Conservation (phyloP, 2,113 vertebrate species). For the rat (Rattus norvegicus) region DNA sequence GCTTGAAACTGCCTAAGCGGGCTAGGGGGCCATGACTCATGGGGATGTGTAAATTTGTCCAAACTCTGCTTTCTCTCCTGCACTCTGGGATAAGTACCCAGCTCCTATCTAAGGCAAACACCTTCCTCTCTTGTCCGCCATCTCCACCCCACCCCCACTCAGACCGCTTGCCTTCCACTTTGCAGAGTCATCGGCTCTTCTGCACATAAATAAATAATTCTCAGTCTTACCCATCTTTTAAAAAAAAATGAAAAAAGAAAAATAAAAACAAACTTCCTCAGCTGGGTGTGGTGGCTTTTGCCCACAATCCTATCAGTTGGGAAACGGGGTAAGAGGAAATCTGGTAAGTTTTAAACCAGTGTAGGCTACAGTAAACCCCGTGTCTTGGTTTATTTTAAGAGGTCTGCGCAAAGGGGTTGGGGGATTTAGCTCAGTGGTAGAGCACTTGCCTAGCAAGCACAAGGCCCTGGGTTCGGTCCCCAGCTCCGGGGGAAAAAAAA, state of each 20-base stretch:
- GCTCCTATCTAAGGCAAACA: constrained; percentile 53
- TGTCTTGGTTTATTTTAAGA: background rate
- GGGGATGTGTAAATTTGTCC: background rate
- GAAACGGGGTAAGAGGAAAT: background rate
- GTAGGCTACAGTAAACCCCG: background rate
- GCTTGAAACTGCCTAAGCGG: background rate
- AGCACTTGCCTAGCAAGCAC: too few relatives aligned
- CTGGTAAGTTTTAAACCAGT: background rate
- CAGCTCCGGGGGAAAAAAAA: too few relatives aligned
- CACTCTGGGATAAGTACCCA: background rate
- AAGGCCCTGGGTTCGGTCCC: too few relatives aligned
- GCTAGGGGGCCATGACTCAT: background rate
- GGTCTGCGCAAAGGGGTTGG: too few relatives aligned
- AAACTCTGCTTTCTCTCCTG: background rate
- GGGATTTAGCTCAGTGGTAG: too few relatives aligned
- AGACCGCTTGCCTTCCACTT: background rate
- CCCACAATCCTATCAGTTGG: background rate
- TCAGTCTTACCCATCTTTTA: background rate
- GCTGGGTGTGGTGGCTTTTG: background rate
- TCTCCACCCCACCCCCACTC: background rate
- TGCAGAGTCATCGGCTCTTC: constrained; percentile 38
- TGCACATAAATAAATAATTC: background rate
- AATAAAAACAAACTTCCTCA: background rate
- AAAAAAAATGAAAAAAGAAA: background rate
- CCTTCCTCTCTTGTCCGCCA: background rate